Percentiles rank a stretch among this genome's conserved stretches.
Conservation (phyloP, 2,113 vertebrate genomes). For the Colossoma macropomum region DNA sequence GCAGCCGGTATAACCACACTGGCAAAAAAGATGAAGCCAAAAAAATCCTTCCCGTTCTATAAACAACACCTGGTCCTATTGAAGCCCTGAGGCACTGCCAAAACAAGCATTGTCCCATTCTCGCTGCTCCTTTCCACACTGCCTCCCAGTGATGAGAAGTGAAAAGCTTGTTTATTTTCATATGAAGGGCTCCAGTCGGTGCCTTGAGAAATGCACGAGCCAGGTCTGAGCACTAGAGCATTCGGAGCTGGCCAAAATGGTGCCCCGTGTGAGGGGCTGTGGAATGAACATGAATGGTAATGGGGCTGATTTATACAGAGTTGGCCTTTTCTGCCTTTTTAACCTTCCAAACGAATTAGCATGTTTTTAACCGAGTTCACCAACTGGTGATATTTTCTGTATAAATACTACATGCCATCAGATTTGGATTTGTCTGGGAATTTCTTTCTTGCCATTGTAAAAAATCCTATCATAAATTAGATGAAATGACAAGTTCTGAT, state of each 20-base stretch:
- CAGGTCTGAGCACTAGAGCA: neutral
- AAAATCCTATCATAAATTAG: neutral
- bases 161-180: slow-evolving; percentile 32
- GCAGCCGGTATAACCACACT: slow-evolving; percentile 6
- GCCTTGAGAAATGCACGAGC: neutral
- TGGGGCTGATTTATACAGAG: neutral
- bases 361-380: neutral
- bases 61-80: slow-evolving; percentile 52
- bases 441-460: neutral
- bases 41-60: slow-evolving; percentile 26
- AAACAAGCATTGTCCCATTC: slow-evolving; percentile 20
- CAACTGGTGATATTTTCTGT: neutral
- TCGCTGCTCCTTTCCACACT: slow-evolving; percentile 2
- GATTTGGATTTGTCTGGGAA: neutral
- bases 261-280: neutral
- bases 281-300: neutral
- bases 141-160: slow-evolving; percentile 9
- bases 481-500: neutral
- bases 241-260: neutral
- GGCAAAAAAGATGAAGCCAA: neutral
- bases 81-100: slow-evolving; percentile 24
- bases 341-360: neutral
- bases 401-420: neutral
- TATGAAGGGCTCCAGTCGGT: neutral
- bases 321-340: slow-evolving; percentile 12